Percentiles rank a stretch among this genome's conserved stretches.
These are phyloP conservation scores for Microtus richardsoni DNA, from an alignment of 2,113 vertebrate genomes.

Conservation along the genomic window DNA sequence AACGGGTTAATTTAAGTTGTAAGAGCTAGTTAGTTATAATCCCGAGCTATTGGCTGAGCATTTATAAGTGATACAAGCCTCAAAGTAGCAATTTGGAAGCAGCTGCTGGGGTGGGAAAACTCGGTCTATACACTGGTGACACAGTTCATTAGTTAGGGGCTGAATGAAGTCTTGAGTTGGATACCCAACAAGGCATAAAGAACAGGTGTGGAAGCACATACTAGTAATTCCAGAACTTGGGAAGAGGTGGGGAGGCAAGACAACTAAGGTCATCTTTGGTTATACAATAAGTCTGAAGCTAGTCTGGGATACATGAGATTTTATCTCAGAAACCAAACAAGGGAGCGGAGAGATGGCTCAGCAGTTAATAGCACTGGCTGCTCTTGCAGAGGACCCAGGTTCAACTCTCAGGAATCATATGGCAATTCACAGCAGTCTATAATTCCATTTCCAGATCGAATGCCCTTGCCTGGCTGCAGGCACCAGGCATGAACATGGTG, in stretches of 20 bases:
- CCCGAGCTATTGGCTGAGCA: too few relatives aligned
- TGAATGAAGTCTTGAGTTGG: background rate
- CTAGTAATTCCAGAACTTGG: background rate
- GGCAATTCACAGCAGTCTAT: background rate
- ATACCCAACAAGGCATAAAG: background rate
- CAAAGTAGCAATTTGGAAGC: too few relatives aligned
- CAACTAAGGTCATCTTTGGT: background rate
- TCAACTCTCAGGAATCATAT: background rate
- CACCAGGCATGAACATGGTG: background rate
- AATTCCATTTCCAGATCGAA: background rate
- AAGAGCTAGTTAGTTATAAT: too few relatives aligned
- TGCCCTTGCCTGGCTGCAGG: background rate
- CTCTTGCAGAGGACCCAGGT: background rate
- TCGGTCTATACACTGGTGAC: background rate
- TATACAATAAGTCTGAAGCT: background rate
- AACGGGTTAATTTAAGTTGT: too few relatives aligned
- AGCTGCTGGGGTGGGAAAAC: too few relatives aligned
- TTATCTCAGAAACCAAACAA: background rate
- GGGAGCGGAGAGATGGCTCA: background rate
- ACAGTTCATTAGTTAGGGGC: background rate
- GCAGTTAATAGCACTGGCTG: background rate
- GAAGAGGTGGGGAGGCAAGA: background rate
- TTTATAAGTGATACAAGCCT: too few relatives aligned
- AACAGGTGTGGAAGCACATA: background rate
- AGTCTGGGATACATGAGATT: background rate